phyloP scores from a whole-genome alignment of 1,140 invertebrate genomes.

The Eriosoma lanigerum region DNA sequence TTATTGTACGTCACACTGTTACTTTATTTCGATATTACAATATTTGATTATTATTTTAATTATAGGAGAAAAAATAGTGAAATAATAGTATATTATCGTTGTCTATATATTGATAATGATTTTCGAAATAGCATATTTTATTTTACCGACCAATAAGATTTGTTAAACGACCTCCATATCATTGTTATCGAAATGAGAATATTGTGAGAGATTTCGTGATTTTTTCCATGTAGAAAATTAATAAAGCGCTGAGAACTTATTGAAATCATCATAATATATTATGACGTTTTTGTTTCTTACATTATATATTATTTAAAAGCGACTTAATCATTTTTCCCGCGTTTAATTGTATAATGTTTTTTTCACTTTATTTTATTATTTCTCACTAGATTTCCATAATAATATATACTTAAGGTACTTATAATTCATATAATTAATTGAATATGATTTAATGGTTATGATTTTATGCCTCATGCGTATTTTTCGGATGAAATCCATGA shows the following conservation, averaged over 20 bases:
- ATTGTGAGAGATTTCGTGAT: neutral
- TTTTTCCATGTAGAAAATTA: neutral
- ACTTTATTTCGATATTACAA: no score
- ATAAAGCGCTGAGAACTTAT: neutral
- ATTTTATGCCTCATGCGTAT: neutral
- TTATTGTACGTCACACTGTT: neutral
- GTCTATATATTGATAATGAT: no score
- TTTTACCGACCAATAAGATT: no score
- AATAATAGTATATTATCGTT: no score
- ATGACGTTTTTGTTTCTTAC: neutral
- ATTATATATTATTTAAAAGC: neutral
- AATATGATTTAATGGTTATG: neutral
- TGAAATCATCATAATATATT: neutral
- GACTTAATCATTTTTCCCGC: neutral
- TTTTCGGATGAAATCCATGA: neutral
- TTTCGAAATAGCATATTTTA: no score
- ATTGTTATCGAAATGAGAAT: neutral
- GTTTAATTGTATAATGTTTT: neutral
- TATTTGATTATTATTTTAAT: no score
- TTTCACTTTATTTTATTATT: neutral
- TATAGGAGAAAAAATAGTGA: no score
- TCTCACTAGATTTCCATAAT: neutral
- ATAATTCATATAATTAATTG: neutral
- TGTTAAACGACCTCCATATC: no score
- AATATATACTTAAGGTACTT: neutral